Evolutionary conservation across 2,888 invertebrate species (phyloP).

Genomic region (Drosophila melanosoma): DNA sequence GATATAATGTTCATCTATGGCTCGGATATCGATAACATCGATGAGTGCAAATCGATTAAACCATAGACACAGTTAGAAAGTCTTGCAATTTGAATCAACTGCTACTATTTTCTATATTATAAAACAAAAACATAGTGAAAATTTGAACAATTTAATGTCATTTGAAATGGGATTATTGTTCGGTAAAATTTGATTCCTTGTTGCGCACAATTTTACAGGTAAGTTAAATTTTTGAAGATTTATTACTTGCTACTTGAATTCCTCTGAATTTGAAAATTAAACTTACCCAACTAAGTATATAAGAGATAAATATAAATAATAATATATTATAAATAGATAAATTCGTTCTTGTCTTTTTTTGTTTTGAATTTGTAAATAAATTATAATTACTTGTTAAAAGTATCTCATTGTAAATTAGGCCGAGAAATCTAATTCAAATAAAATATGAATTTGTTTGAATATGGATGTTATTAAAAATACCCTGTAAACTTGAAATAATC

Average conservation of each 20-base stretch:
- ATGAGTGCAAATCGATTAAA: not conserved
- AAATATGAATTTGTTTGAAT: not conserved
- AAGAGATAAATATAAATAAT: not conserved
- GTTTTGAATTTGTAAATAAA: not conserved
- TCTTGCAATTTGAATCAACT: not conserved
- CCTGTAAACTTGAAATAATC: not conserved
- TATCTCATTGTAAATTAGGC: conserved; percentile 5
- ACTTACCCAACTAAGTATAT: not conserved
- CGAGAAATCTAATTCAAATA: conserved; percentile 4
- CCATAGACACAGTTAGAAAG: too few species aligned
- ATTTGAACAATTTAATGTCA: not conserved
- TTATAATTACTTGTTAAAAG: not conserved
- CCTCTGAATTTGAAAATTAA: not conserved
- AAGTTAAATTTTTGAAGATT: too few species aligned
- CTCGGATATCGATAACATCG: not conserved
- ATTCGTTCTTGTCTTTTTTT: not conserved
- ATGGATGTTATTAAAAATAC: not conserved
- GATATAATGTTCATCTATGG: not conserved
- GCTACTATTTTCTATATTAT: not conserved
- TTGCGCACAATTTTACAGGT: too few species aligned
- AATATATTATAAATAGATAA: not conserved
- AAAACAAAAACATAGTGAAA: not conserved
- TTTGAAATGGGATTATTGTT: not conserved
- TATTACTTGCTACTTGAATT: too few species aligned
- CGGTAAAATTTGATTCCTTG: too few species aligned